Conservation (phyloP, 2,113 vertebrate species). For the Zosterops borbonicus region DNA sequence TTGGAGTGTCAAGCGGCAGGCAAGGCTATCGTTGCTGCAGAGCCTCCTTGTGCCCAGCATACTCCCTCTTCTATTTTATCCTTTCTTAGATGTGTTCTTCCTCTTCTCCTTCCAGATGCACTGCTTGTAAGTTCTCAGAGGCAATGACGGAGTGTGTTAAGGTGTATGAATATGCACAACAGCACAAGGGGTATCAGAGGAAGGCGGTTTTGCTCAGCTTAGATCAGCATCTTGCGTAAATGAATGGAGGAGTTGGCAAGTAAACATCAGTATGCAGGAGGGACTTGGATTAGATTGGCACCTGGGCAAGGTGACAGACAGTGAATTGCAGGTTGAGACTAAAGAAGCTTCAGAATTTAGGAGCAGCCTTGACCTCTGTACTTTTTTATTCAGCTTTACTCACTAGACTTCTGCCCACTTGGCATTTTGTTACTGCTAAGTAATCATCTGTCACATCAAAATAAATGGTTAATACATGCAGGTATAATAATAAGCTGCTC, state of each 20-base stretch:
- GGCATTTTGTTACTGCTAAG: neutral
- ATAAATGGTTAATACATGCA: neutral
- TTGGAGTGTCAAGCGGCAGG: neutral
- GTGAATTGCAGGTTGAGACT: neutral
- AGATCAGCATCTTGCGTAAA: neutral
- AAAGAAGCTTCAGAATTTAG: neutral
- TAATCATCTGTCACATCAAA: slow-evolving; percentile 20
- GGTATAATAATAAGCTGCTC: neutral
- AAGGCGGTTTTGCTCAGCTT: neutral
- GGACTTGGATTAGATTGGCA: neutral
- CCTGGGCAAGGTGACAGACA: neutral
- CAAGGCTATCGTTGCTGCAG: neutral
- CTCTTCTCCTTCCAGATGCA: neutral
- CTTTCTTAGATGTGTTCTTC: neutral
- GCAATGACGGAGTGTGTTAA: neutral
- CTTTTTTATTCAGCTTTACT: neutral
- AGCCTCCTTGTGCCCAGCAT: neutral
- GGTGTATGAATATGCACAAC: neutral
- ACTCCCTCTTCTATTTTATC: neutral
- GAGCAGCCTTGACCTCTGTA: neutral
- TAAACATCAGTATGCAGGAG: neutral
- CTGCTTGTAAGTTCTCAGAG: neutral
- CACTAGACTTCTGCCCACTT: neutral
- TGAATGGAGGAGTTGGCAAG: neutral
- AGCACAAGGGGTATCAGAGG: neutral